A percentile compares a stretch with the other conserved stretches of the same genome.
These are phyloP conservation scores for Xiphydria camelus DNA, from an alignment of 2,888 invertebrate species.

Conservation along the genomic window DNA sequence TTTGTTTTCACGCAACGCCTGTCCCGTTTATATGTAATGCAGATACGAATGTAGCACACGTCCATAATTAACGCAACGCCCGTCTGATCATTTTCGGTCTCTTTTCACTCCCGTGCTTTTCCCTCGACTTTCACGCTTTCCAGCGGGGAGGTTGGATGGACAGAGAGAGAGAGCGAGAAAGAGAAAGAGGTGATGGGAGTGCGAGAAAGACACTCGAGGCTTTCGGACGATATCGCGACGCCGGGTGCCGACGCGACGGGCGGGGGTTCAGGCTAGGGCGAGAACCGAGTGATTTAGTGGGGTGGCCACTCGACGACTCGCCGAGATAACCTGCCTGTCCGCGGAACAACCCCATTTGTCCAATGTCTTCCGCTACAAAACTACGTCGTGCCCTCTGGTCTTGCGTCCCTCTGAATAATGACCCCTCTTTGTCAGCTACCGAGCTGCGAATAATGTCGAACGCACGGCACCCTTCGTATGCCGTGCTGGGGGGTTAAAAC, in stretches of 20 bases:
- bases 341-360: slow-evolving; percentile 56
- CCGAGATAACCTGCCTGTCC: slow-evolving; percentile 56
- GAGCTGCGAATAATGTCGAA: slow-evolving; percentile 10
- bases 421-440: slow-evolving; percentile 38
- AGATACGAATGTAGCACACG: too few species aligned
- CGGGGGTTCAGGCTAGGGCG: slow-evolving; percentile 38
- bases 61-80: too few species aligned
- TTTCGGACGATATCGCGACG: slow-evolving; percentile 43
- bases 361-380: slow-evolving; percentile 55
- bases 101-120: too few species aligned
- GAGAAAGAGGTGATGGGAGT: too few species aligned
- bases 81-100: too few species aligned
- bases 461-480: slow-evolving; percentile 6
- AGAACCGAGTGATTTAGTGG: slow-evolving; percentile 53
- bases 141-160: too few species aligned
- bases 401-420: slow-evolving; percentile 48
- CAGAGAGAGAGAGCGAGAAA: too few species aligned
- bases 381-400: slow-evolving; percentile 35
- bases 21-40: too few species aligned
- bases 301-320: slow-evolving; percentile 54
- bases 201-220: too few species aligned
- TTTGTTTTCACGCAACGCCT: too few species aligned
- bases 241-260: slow-evolving; percentile 33
- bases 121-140: too few species aligned
- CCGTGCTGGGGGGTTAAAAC: too few species aligned